These are phyloP conservation scores for Nasonovia ribisnigri DNA, from an alignment of 2,888 invertebrate genomes.

Conservation along the genomic window DNA sequence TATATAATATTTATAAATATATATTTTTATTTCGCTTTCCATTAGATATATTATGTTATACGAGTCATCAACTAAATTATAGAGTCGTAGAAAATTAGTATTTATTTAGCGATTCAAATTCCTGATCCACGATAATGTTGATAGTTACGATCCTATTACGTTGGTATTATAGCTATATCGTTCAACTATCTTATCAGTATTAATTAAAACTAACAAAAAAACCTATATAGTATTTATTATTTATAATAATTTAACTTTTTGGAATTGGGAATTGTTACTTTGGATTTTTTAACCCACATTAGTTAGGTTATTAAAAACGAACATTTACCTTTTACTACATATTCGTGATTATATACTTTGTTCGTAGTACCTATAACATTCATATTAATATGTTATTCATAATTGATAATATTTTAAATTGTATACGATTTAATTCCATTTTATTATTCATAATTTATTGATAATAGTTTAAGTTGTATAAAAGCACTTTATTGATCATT, in stretches of 20 bases:
- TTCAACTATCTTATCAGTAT: background rate
- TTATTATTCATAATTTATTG: no score
- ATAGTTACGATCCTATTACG: background rate
- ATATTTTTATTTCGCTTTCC: background rate
- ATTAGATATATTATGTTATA: background rate
- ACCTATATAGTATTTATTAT: background rate
- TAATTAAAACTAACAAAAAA: background rate
- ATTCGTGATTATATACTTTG: no score
- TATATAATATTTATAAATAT: no score
- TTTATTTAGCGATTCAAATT: background rate
- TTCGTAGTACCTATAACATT: no score
- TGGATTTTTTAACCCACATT: background rate
- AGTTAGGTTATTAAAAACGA: no score
- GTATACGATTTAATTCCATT: no score
- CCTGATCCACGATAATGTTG: background rate
- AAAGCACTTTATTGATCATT: no score
- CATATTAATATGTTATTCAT: no score
- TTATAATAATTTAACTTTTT: background rate
- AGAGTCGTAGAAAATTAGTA: background rate
- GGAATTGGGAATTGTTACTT: background rate
- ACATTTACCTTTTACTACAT: no score
- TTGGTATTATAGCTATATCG: background rate
- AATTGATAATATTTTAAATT: no score
- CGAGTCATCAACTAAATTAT: no score
- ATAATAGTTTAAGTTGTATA: no score